phyloP scores from a whole-genome alignment of 2,113 vertebrate genomes.

The Sula dactylatra region DNA sequence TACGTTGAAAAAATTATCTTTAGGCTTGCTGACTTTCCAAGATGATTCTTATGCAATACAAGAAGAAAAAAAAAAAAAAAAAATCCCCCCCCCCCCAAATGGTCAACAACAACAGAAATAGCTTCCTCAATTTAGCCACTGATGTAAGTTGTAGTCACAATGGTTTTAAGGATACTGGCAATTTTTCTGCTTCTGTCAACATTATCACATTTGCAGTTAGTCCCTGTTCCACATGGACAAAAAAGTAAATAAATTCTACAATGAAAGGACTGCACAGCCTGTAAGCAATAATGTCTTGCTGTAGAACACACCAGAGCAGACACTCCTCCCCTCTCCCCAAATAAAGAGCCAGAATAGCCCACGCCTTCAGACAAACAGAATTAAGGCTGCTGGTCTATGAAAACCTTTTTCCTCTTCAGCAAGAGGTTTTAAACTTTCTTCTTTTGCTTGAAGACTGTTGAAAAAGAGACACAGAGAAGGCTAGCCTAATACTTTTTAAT shows the following conservation, averaged over 20 bases:
- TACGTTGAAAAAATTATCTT: neutral
- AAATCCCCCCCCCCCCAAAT: neutral
- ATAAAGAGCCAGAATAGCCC: neutral
- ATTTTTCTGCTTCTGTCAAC: conserved; percentile 60
- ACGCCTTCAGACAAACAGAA: neutral
- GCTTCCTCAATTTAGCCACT: conserved; percentile 6
- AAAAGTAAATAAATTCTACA: conserved; percentile 40
- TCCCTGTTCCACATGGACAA: neutral
- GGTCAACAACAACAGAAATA: neutral
- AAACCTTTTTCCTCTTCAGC: neutral
- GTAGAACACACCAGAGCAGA: neutral
- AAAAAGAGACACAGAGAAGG: neutral
- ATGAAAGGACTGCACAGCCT: conserved; percentile 3
- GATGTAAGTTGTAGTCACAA: neutral
- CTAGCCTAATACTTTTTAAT: neutral
- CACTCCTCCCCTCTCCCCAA: neutral
- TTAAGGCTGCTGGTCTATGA: neutral
- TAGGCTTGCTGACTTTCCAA: neutral
- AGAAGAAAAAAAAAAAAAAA: neutral
- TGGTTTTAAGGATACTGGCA: conserved; percentile 13
- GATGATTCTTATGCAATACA: neutral
- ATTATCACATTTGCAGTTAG: conserved; percentile 22
- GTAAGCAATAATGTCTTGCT: neutral
- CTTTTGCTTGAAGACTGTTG: neutral
- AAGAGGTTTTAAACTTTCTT: neutral